A percentile compares a stretch with the other conserved stretches of the same genome.
These are phyloP conservation scores for Lasioglossum vierecki DNA, from an alignment of 2,888 invertebrate species.

Conservation along the genomic window DNA sequence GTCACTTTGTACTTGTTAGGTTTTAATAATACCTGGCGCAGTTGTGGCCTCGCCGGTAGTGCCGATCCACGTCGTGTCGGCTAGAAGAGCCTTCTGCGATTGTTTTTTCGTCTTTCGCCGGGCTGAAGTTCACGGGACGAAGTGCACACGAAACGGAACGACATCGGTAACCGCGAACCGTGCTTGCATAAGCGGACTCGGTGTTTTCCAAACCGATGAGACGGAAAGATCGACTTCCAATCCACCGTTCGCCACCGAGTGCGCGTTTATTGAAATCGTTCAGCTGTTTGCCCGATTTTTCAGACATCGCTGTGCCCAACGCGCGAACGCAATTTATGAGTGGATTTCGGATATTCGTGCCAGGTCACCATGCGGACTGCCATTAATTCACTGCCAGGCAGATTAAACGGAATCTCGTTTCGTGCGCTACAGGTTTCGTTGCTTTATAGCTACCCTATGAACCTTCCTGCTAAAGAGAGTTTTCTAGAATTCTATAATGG, in stretches of 20 bases:
- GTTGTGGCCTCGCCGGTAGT: conserved; percentile 62
- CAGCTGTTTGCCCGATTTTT: background rate
- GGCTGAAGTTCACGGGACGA: conserved; percentile 33
- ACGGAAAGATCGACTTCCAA: background rate
- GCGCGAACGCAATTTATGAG: background rate
- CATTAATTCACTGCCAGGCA: background rate
- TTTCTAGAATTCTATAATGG: background rate
- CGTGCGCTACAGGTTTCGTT: background rate
- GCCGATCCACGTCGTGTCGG: conserved; percentile 44
- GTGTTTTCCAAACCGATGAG: conserved; percentile 12
- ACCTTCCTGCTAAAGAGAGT: background rate
- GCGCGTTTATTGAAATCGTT: background rate
- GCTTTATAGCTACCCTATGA: background rate
- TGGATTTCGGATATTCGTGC: background rate
- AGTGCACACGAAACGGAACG: conserved; percentile 9
- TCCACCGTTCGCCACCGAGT: background rate
- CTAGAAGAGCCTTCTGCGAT: conserved; percentile 55
- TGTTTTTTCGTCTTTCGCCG: conserved; percentile 21
- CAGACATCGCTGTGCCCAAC: background rate
- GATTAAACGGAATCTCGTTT: background rate
- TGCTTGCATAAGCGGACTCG: conserved; percentile 34
- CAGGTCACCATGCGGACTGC: background rate
- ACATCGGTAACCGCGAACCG: background rate
- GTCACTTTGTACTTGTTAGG: conserved; percentile 74
- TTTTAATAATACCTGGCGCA: conserved; percentile 73